Conservation (phyloP, 2,888 invertebrate genomes). For the Corbicula japonica region DNA sequence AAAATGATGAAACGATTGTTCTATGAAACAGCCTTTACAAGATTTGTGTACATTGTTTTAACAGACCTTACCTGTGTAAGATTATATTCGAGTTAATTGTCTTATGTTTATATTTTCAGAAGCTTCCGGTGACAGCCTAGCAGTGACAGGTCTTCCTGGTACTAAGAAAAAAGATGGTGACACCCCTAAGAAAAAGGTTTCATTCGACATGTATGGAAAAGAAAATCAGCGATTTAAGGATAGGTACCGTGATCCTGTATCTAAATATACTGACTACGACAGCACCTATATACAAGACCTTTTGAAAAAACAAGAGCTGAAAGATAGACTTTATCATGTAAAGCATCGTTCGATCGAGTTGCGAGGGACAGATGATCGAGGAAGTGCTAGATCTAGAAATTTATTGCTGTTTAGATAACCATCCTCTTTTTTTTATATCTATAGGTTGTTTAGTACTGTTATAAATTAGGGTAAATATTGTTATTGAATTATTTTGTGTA, state of each 20-base stretch:
- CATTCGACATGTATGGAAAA: constrained; percentile 81
- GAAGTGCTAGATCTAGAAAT: constrained; percentile 69
- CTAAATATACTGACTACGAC: constrained; percentile 70
- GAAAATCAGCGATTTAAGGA: constrained; percentile 77
- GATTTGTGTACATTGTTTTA: too few species aligned
- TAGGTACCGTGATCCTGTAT: constrained; percentile 62
- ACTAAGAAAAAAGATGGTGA: constrained; percentile 76
- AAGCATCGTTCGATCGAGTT: constrained; percentile 72
- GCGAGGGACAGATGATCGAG: constrained; percentile 62
- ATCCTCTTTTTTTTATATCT: too few species aligned
- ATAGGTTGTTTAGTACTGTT: too few species aligned
- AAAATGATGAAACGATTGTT: too few species aligned
- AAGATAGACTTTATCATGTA: constrained; percentile 77
- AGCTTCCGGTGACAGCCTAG: constrained; percentile 65
- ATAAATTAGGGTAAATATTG: too few species aligned
- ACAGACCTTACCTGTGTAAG: too few species aligned
- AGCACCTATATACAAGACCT: constrained; percentile 72
- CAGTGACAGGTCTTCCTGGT: too few species aligned
- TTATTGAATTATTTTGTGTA: too few species aligned
- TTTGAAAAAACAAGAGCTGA: constrained; percentile 75
- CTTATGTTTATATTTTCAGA: constrained; percentile 63
- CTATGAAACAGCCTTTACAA: too few species aligned
- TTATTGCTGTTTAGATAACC: constrained; percentile 73
- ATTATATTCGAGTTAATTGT: too few species aligned
- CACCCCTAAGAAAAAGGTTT: constrained; percentile 82